phyloP scores from a whole-genome alignment of 2,113 vertebrate species.

The Triplophysa tibetana region DNA sequence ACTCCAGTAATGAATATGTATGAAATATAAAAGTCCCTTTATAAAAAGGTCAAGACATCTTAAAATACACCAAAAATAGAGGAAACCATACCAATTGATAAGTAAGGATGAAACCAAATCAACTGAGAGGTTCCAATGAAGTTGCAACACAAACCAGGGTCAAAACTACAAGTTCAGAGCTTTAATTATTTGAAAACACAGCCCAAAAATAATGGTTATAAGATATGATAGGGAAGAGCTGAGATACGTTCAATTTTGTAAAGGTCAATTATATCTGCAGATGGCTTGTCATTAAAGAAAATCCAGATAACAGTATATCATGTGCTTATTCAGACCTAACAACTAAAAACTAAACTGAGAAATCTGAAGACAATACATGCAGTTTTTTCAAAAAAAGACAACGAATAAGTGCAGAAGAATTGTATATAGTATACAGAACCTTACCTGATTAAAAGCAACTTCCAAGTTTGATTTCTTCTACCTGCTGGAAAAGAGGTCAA shows the following conservation, averaged over 20 bases:
- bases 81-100: too few species aligned
- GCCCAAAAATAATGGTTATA: neutral
- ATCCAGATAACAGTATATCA: neutral
- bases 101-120: too few species aligned
- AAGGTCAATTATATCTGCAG: too few species aligned
- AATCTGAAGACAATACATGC: too few species aligned
- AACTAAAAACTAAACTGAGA: too few species aligned
- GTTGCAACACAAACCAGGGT: neutral
- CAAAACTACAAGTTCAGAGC: neutral
- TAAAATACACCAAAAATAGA: neutral
- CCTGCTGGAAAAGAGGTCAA: slow-evolving; percentile 15
- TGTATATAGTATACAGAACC: neutral
- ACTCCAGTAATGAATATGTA: neutral
- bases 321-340: neutral
- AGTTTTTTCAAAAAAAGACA: too few species aligned
- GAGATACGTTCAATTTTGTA: too few species aligned
- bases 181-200: neutral
- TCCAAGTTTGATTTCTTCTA: slow-evolving; percentile 13
- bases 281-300: too few species aligned
- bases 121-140: neutral
- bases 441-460: slow-evolving; percentile 7
- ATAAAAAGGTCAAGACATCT: neutral
- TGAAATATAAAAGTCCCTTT: neutral
- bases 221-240: neutral
- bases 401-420: too few species aligned